These are phyloP conservation scores for Sialia sialis DNA, from an alignment of 2,113 vertebrate species.

Conservation along the genomic window DNA sequence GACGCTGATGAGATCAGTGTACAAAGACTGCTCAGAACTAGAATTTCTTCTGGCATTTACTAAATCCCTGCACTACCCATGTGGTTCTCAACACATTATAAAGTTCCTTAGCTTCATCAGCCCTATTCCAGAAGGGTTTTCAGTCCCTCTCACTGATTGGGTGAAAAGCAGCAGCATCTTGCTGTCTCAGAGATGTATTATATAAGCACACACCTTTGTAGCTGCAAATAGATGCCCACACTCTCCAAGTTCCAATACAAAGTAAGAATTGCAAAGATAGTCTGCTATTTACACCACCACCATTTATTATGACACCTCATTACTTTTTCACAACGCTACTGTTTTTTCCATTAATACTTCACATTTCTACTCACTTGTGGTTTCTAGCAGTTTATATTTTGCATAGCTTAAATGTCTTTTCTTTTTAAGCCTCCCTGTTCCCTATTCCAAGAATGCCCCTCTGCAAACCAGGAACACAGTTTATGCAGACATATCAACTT, in stretches of 20 bases:
- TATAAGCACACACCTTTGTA: neutral
- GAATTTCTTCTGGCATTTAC: slow-evolving; percentile 23
- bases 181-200: neutral
- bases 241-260: neutral
- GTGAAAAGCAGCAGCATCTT: neutral
- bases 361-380: neutral
- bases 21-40: slow-evolving; percentile 43
- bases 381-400: slow-evolving; percentile 32
- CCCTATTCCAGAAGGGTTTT: neutral
- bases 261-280: neutral
- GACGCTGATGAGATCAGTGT: neutral
- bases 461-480: neutral
- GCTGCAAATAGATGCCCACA: neutral
- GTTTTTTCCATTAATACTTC: slow-evolving; percentile 32
- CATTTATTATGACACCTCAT: neutral
- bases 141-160: neutral
- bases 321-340: slow-evolving; percentile 22
- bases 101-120: neutral
- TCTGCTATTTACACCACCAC: neutral
- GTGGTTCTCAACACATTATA: neutral
- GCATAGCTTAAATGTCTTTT: neutral
- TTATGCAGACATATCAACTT: neutral
- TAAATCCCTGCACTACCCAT: neutral
- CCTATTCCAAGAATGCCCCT: neutral
- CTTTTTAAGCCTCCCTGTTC: neutral